phyloP scores from a whole-genome alignment of 2,797 vertebrate species.

The Hydrolagus colliei region DNA sequence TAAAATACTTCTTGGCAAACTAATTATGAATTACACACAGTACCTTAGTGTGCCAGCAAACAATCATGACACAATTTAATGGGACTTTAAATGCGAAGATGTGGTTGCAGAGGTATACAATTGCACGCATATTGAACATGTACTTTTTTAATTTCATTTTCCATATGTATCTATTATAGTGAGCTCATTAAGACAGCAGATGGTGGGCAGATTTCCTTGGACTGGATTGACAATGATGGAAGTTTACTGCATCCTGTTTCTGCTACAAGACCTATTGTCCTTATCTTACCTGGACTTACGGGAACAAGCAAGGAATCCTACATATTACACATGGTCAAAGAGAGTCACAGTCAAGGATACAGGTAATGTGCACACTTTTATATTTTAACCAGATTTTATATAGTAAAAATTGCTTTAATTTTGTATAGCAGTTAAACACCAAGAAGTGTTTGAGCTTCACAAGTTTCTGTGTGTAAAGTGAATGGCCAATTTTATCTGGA shows the following conservation, averaged over 20 bases:
- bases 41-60: neutral
- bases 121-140: neutral
- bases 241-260: slow-evolving; percentile 69
- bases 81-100: neutral
- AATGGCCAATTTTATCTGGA: too few relatives aligned
- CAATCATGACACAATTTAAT: neutral
- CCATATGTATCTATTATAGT: slow-evolving; percentile 61
- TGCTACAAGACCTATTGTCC: slow-evolving; percentile 77
- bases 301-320: slow-evolving; percentile 96
- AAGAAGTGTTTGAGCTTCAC: too few relatives aligned
- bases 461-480: too few relatives aligned
- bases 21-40: too few relatives aligned
- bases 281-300: slow-evolving; percentile 88
- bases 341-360: slow-evolving; percentile 85
- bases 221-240: slow-evolving; percentile 91
- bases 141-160: slow-evolving; percentile 34
- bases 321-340: slow-evolving; percentile 95
- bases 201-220: slow-evolving; percentile 97
- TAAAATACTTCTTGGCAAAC: neutral
- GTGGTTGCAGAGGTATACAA: neutral
- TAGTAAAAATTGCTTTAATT: too few relatives aligned
- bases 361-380: slow-evolving; percentile 65
- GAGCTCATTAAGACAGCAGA: slow-evolving; percentile 93
- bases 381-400: neutral
- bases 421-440: too few relatives aligned